Base-by-base conservation (phyloP, 2,113 vertebrate genomes). In the Channa argus region DNA sequence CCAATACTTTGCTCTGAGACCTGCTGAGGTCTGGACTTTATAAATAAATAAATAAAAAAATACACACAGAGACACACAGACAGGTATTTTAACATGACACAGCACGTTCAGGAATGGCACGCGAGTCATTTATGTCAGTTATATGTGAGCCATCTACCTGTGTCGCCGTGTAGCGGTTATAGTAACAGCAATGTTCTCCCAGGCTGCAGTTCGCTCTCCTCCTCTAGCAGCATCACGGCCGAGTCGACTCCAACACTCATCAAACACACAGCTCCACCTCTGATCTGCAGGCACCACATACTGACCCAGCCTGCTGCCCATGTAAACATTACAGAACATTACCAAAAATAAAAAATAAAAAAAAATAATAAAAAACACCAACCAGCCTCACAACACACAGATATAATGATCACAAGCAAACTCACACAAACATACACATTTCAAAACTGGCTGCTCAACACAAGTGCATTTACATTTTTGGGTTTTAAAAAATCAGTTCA, bases 161-260 rank as follows among this genome's bases (percentile, higher is more conserved):
- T 97, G 95, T 79, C 78, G 93, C 7, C 94, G 93, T 65, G 84
- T 96, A 58, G 94, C 93, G n/a, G 97, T 94, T 81, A 99, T 93
- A 24, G 95, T 95, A 33, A 99, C 96, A 0, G 98, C 98, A 6
- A 99, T 98, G 77, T 94, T 98, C 66, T 98, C 97, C 98, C 98
- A 99, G 12, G 98, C 98, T 47, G 90, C 94, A 52, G 89, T 92
- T 47, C 93, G 91, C 12, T 97, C 95, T 65, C 97, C 79, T 95
- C 92, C 80, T 91, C 95, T 1, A 84, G 94, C 8, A 43, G 53
- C 88, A 34, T 97, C 95, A 74, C 97, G 98, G 49, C 98, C 98
- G 33, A 99, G 94, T 60, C 96, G 95, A 74, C 50, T 94, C 97
- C 98, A 99, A 41, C 97, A 97, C 63, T 98, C 97, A 24, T 96